Percentiles rank a stretch among this genome's conserved stretches.
These are phyloP conservation scores for Leucoraja erinaceus DNA, from an alignment of 2,113 vertebrate species.

Conservation along the genomic window DNA sequence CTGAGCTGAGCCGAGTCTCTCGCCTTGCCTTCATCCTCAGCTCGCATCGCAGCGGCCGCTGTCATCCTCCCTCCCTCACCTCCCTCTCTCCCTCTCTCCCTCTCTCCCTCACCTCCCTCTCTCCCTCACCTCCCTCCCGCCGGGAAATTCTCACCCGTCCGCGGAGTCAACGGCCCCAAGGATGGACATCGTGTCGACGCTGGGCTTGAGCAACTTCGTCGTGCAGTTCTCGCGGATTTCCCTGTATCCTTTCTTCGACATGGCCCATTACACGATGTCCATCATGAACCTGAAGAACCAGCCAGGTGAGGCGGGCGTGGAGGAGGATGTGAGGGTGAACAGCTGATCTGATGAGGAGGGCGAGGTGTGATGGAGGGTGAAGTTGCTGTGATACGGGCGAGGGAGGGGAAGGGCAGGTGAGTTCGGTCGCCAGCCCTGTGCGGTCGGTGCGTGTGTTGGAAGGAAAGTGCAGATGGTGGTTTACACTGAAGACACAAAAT, in stretches of 20 bases:
- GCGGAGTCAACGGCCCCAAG: neutral
- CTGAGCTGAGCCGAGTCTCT: neutral
- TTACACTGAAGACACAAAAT: too few species aligned
- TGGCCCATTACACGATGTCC: slow-evolving; percentile 81
- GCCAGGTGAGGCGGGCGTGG: slow-evolving; percentile 63
- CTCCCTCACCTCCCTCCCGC: too few species aligned
- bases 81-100: too few species aligned
- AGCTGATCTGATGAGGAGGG: too few species aligned
- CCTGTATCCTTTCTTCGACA: slow-evolving; percentile 90
- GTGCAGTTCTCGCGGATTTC: slow-evolving; percentile 67
- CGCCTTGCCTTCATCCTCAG: neutral
- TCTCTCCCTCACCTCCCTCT: too few species aligned
- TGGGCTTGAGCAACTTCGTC: slow-evolving; percentile 59
- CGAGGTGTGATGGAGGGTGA: too few species aligned
- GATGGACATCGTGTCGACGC: slow-evolving; percentile 53
- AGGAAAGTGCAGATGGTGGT: too few species aligned
- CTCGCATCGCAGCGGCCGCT: neutral
- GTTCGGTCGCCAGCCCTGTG: too few species aligned
- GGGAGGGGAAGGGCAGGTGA: neutral
- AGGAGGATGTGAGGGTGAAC: neutral
- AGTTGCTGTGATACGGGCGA: neutral
- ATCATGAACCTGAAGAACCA: slow-evolving; percentile 76
- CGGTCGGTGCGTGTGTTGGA: too few species aligned
- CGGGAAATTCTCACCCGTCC: neutral
- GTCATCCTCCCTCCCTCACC: too few species aligned